Base-by-base conservation (phyloP, 2,888 invertebrate genomes). In the Neoitamus cyanurus region DNA sequence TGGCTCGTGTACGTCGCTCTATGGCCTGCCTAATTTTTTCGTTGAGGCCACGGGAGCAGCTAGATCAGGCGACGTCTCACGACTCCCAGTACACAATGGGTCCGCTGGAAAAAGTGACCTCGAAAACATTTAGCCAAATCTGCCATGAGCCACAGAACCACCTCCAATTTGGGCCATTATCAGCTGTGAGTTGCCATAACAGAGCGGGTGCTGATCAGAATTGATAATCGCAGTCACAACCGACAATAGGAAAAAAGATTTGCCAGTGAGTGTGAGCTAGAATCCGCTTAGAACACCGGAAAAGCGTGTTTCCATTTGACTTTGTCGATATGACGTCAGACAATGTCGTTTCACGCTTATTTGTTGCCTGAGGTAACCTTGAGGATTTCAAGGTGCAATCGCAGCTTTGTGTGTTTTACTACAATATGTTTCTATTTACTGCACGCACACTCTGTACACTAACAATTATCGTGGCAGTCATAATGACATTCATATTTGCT, bases 311-410 rank as follows among this genome's bases (percentile, higher is more conserved):
- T 78, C n/a, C 48, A 78, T 78, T 78, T 31, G 46, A 28, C 78
- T 78, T 58, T 46, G 42, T 25, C n/a, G 11, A 13, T 48, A 84
- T 84, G 77, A 78, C 77, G 77, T 84, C 84, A 69, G 77, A 36
- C 36, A 42, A 69, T 82, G 46, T 84, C 36, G 83, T 42, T 72
- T 15, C 25, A 20, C 30, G 70, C 28, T 30, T 72, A 70, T 20
- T 72, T 72, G 46, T 30, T 78, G 48, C 69, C 37, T 84, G 78
- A 34, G 48, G 13, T 36, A 58, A 83, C 85, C 85, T 85, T 85
- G 85, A 83, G 77, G 69, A 83, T 85, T 85, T 85, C 85, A 85
- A 85, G 85, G 85, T 85, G 42, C 46, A 77, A 77, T 73, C 78
- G 69, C 69, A 78, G n/a, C 30, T 46, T 25, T 83, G 83, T 70